Percentiles rank a stretch among this genome's conserved stretches.
Evolutionary conservation across 2,113 vertebrate genomes (phyloP).

Genomic region (Cisticola juncidis): DNA sequence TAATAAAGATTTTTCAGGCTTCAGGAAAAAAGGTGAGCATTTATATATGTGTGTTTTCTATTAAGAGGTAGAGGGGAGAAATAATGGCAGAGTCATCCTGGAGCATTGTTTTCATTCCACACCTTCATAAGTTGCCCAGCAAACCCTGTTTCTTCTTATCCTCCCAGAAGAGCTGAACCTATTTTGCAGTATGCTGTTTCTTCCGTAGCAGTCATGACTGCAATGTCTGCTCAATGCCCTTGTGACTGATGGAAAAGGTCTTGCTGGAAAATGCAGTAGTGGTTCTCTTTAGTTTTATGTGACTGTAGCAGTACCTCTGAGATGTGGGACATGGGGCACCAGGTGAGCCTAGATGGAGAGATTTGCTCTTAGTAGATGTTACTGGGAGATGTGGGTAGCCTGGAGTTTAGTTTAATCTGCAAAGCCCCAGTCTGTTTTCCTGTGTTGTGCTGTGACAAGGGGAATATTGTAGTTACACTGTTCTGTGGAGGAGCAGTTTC

Average conservation of each 20-base stretch:
- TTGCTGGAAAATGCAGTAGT: not conserved
- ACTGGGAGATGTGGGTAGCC: not conserved
- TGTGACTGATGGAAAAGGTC: not conserved
- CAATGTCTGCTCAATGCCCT: not conserved
- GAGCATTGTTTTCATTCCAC: not conserved
- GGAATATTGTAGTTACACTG: not conserved
- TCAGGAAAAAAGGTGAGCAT: slow-evolving; percentile 93
- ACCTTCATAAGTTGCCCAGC: not conserved
- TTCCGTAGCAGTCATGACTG: not conserved
- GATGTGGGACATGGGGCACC: fast-evolving
- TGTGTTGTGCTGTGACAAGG: not conserved
- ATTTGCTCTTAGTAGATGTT: not conserved
- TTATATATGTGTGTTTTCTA: not conserved
- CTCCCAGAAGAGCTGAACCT: not conserved
- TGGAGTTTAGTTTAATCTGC: not conserved
- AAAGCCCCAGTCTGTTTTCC: not conserved
- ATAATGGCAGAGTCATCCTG: not conserved
- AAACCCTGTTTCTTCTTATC: not conserved
- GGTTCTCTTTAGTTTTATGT: not conserved
- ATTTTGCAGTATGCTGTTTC: not conserved
- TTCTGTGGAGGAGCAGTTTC: not conserved
- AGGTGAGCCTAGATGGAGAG: not conserved
- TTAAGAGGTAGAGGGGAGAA: not conserved
- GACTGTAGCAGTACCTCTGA: not conserved
- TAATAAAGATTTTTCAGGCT: slow-evolving; percentile 92